Base-by-base conservation (phyloP, 2,113 vertebrate species). In the Toxostoma redivivum region DNA sequence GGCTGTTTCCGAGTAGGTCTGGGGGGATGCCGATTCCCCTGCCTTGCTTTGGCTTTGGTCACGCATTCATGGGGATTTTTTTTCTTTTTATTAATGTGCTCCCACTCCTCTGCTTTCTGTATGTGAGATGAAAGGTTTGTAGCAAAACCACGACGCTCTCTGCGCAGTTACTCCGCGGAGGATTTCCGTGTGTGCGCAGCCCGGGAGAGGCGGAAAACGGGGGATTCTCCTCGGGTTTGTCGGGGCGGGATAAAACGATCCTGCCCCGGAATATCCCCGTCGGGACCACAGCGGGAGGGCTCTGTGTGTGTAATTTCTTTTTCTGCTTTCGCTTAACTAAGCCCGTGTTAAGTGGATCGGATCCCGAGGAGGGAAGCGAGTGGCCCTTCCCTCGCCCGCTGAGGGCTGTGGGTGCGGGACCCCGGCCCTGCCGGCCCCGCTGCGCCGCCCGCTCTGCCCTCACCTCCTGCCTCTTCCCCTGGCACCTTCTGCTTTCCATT, bases 401-500 rank as follows among this genome's bases (percentile, higher is more conserved):
- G 27, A 33, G 33, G 66, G 40, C 56, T 45, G 53, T 20, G 58
- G 65, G 4, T 91, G 64, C 17, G 37, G 72, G 73, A 78, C 42
- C 42, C n/a, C 53, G 45, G 89, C 22, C 67, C 37, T 17, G 12
- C 37, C 50, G 50, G 71, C n/a, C 54, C 71, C 33, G 14, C 60
- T 48, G 50, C 35, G 25, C 70, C 30, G 15, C 50, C 51, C 38
- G 51, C 70, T 61, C 87, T 70, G 79, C 62, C 47, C 71, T 90
- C 79, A 42, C 25, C 70, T 82, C 44, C 78, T 22, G 14, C 57
- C 65, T 92, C 89, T 69, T 93, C 89, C 90, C 81, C 66, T 76
- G 82, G 83, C 86, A 84, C 82, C 62, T 95, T 95, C 95, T 97
- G 94, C 91, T 95, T 95, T 79, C 86, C 62, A 94, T 96, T 94